Evolutionary conservation across 2,113 vertebrate species (phyloP).

Genomic region (Erythrocercus mccallii): DNA sequence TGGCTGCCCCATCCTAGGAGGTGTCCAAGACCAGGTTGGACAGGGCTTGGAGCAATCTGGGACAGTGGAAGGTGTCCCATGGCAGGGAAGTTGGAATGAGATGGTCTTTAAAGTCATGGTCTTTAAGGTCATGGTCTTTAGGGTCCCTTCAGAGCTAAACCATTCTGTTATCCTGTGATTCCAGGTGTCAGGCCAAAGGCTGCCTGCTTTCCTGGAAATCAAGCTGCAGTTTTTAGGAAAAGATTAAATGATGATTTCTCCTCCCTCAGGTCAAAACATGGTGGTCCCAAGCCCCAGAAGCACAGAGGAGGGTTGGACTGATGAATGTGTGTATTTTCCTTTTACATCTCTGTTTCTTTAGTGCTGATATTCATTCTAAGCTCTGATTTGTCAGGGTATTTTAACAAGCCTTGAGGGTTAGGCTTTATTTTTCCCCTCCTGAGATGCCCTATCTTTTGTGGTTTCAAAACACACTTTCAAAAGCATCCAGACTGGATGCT

Average conservation of each 20-base stretch:
- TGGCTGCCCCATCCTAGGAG: neutral
- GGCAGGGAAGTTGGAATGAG: neutral
- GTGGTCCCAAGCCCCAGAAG: neutral
- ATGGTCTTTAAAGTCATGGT: neutral
- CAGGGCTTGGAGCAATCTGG: accelerated
- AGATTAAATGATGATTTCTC: neutral
- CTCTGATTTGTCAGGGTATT: neutral
- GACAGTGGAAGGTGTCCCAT: neutral
- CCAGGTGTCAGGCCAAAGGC: neutral
- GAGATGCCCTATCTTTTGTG: conserved; percentile 3
- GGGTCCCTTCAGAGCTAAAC: neutral
- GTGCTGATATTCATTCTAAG: neutral
- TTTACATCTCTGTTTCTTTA: neutral
- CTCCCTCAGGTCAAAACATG: neutral
- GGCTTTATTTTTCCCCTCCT: neutral
- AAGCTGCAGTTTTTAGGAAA: neutral
- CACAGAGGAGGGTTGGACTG: neutral
- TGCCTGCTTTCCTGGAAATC: neutral
- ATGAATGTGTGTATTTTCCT: neutral
- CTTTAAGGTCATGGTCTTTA: neutral
- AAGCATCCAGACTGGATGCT: neutral
- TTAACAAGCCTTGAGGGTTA: neutral
- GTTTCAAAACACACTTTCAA: neutral
- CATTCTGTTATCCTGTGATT: neutral
- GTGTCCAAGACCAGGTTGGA: neutral